Conservation (phyloP, 92 coral and sea anemone genomes). For the Zoanthus sociatus region DNA sequence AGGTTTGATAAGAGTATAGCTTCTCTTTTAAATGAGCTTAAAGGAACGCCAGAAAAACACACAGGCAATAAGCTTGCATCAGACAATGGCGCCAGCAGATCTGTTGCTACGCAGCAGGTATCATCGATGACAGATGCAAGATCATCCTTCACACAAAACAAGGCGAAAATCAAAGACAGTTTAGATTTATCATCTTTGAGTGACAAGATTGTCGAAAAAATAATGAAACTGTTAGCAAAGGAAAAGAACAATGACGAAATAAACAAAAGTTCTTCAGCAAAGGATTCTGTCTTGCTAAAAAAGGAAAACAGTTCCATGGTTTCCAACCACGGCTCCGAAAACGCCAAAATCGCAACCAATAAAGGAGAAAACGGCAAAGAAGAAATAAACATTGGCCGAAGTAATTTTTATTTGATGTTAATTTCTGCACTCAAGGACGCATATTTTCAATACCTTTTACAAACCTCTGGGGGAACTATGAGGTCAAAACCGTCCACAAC, state of each 20-base stretch:
- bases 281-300: background rate
- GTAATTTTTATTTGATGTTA: conserved; percentile 23
- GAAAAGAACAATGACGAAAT: background rate
- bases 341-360: background rate
- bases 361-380: conserved; percentile 4
- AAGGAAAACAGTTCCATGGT: background rate
- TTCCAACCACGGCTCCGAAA: background rate
- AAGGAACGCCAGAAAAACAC: conserved; percentile 7
- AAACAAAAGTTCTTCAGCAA: background rate
- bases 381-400: conserved; percentile 23
- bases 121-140: background rate
- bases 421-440: conserved; percentile 33
- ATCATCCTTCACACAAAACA: background rate
- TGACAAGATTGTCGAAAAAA: background rate
- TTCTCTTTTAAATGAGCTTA: conserved; percentile 16
- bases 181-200: background rate
- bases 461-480: background rate
- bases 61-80: background rate
- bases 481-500: background rate
- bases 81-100: background rate
- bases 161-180: background rate
- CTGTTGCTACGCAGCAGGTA: background rate
- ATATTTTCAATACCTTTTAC: conserved; percentile 10
- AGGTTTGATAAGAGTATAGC: conserved; percentile 43
- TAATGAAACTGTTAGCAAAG: background rate